Evolutionary conservation across 2,888 invertebrate genomes (phyloP), one percentile per base, ranked within the genome.

Genomic region (Melanchra persicariae): DNA sequence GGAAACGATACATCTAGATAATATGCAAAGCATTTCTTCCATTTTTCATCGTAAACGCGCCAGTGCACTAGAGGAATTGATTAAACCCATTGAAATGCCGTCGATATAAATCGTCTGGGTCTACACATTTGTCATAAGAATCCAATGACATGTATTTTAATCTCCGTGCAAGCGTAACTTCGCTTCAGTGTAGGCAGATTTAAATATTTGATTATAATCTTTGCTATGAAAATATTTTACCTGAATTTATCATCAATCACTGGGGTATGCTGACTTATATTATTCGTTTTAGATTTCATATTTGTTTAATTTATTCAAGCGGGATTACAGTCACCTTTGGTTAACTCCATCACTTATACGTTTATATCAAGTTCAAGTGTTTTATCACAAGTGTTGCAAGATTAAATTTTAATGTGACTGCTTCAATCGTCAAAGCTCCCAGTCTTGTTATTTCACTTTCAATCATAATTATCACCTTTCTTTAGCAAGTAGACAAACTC

Each of bases 131-230:
- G 91, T 93, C 93, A 93, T 92, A 90, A 83, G 85, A 87, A 88
- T 86, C 83, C 81, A 86, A 73, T 83, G 81, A 85, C 73, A 80
- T 84, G 83, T 85, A 84, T 87, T 85, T 80, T 82, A 85, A 85
- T 87, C 77, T 86, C 65, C 67, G 83, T 82, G 85, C 82, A 81
- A 80, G 80, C 82, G 78, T 86, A 87, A 86, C 84, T 84, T 84
- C 69, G 74, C 85, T 76, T 72, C 74, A 68, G 69, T 77, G 82
- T 79, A 75, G 85, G 85, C 85, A 85, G 90, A 94, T 94, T 94
- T 94, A 87, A 94, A 94, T 94, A 93, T 93, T 94, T 93, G 91
- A 94, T 94, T 93, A 87, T 93, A 92, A 94, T 94, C 91, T 91
- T 85, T 84, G 81, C 69, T 80, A 76, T 85, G 83, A 87, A 89